phyloP scores from a whole-genome alignment of 2,888 invertebrate species.

The Automeris io region DNA sequence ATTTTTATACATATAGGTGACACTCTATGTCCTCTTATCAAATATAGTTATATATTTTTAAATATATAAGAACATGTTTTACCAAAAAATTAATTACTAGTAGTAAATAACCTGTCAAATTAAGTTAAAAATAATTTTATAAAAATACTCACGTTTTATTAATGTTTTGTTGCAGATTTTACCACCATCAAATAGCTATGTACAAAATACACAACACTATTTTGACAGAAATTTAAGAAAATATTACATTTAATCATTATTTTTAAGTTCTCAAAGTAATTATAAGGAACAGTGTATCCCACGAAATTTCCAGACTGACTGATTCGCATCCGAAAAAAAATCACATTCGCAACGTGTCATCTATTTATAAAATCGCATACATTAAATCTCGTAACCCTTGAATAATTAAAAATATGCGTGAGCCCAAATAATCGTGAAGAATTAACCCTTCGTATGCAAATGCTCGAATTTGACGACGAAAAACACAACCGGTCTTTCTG shows the following conservation, averaged over 20 bases:
- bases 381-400: slow-evolving; percentile 58
- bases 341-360: slow-evolving; percentile 44
- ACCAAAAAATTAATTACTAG: too few relatives aligned
- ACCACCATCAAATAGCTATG: too few relatives aligned
- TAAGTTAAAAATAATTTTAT: too few relatives aligned
- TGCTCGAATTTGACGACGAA: slow-evolving; percentile 46
- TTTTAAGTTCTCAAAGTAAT: background rate
- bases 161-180: too few relatives aligned
- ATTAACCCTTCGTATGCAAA: slow-evolving; percentile 74
- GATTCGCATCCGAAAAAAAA: slow-evolving; percentile 44
- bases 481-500: slow-evolving; percentile 53
- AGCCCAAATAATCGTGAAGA: slow-evolving; percentile 70
- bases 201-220: too few relatives aligned
- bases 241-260: too few relatives aligned
- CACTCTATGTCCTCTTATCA: too few relatives aligned
- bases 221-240: background rate
- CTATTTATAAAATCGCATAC: slow-evolving; percentile 53
- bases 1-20: too few relatives aligned
- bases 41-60: too few relatives aligned
- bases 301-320: slow-evolving; percentile 52
- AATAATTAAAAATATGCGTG: slow-evolving; percentile 76
- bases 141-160: too few relatives aligned
- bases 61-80: too few relatives aligned
- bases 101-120: too few relatives aligned
- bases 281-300: slow-evolving; percentile 35